Evolutionary conservation across 1,140 invertebrate species (phyloP), one percentile per base, ranked within the genome.

Genomic region (Caerostris extrusa): DNA sequence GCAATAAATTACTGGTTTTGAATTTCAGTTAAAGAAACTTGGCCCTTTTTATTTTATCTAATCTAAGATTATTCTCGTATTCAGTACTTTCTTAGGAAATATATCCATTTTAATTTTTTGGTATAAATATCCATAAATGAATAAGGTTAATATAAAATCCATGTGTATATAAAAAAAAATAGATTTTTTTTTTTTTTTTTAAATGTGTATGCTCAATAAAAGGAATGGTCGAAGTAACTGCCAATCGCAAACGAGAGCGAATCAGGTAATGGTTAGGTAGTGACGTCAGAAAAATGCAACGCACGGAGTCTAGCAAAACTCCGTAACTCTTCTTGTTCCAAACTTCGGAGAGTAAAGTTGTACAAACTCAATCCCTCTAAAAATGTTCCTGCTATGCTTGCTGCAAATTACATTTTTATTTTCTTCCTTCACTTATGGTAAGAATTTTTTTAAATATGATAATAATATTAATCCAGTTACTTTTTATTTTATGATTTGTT

Each of bases 381-480:
- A 77, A 77, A 77, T 77, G 71, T 77, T 77, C 71, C 71, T 77
- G 71, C 14, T 77, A 77, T 77, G 53, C 50, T 12, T 50, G 3
- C 71, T 77, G 10, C 53, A 14, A 50, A 77, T 77, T 77, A 3
- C 8, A 8, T 50, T 77, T 34, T 34, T 77, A 10, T 12, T 77
- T 14, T 10, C 71, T 3, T 53, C 34, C 53, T 50, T 50, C 71
- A 77, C 71, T 19, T 50, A 77, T 53, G 71, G 71, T 77, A 77
- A 77, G 71, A 53, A 14, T 5, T 53, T 50, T 67, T 67, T 14
- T 67, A 34, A 34, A 0, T 34, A 34, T 34, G 0, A 34, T 2
- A 34, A 34, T 34, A 34, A 34, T 34, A 34, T 34, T 34, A 34
- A 34, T 34, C 34, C 34, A 34, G 34, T 34, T 34, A 34, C 34